Conservation (phyloP, 2,113 vertebrate genomes). For the Sula dactylatra region DNA sequence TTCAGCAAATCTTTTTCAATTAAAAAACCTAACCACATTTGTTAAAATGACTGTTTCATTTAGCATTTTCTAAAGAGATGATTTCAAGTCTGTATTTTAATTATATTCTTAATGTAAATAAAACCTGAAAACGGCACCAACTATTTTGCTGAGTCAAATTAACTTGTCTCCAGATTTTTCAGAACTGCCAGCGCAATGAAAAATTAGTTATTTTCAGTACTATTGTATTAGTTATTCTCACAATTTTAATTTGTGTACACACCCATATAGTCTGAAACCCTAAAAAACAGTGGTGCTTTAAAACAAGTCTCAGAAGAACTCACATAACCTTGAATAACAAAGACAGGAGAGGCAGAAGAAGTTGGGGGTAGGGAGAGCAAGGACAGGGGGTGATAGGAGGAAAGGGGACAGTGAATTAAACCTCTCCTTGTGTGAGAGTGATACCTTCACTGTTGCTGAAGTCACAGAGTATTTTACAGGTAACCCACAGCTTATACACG, state of each 20-base stretch:
- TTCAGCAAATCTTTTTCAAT: not conserved
- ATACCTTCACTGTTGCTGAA: not conserved
- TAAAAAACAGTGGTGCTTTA: not conserved
- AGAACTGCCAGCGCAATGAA: not conserved
- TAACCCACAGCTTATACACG: not conserved
- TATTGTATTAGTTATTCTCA: not conserved
- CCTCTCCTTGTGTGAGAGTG: not conserved
- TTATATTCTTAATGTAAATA: not conserved
- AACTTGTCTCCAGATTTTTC: not conserved
- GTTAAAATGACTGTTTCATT: not conserved
- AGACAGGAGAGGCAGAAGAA: not conserved
- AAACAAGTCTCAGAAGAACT: not conserved
- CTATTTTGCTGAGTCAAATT: not conserved
- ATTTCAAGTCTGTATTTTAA: not conserved
- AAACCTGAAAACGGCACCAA: not conserved
- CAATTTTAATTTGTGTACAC: not conserved
- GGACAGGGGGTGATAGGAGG: not conserved
- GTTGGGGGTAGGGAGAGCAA: not conserved
- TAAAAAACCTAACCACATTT: not conserved
- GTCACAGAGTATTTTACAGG: not conserved
- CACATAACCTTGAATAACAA: not conserved
- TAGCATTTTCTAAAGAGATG: not conserved
- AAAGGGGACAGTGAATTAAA: not conserved
- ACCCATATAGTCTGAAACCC: not conserved
- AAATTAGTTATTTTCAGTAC: not conserved